Base-by-base conservation (phyloP, 1,140 invertebrate genomes). In the Drosophila santomea region DNA sequence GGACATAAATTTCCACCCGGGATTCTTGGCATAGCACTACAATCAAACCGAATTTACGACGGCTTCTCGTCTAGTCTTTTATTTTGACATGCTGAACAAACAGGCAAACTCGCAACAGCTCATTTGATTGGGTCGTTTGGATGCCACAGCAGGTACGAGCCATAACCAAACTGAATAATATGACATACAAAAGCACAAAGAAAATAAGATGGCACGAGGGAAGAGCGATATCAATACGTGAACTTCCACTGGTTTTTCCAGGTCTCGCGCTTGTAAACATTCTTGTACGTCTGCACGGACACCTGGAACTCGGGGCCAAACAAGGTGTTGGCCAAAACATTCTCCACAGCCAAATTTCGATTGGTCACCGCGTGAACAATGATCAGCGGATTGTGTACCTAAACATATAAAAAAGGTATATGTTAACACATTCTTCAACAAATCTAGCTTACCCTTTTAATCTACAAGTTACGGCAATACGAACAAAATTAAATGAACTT, bases 41-140 rank as follows among this genome's bases (percentile, higher is more conserved):
- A 69, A 89, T 88, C 84, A 88, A 89, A 89, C 57, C 44, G 79
- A 89, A 88, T 88, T 88, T 88, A 88, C 79, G 84, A 89, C 59
- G 43, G 73, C 59, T 56, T 74, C 73, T 64, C 43, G 28, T 32
- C 59, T 25, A 35, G 10, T 69, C 39, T 51, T 56, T 36, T 78
- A 64, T 88, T 88, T 73, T 83, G 83, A 88, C 83, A 88, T 79
- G 71, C 78, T 79, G 59, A 75, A 88, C 83, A 82, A 68, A 32
- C 69, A 50, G 44, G 55, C 74, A 71, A 79, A 88, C 83, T 71
- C 36, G 63, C 41, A 67, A 48, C 84, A 85, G 85, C 68, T 80
- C 80, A 61, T 86, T 86, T 78, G 73, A 78, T 71, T 66, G 62
- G 74, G 60, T 86, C 80, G 80, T 82, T 79, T 79, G 50, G 47